Evolutionary conservation across 2,888 invertebrate genomes (phyloP).

Genomic region (Agrochola macilenta): DNA sequence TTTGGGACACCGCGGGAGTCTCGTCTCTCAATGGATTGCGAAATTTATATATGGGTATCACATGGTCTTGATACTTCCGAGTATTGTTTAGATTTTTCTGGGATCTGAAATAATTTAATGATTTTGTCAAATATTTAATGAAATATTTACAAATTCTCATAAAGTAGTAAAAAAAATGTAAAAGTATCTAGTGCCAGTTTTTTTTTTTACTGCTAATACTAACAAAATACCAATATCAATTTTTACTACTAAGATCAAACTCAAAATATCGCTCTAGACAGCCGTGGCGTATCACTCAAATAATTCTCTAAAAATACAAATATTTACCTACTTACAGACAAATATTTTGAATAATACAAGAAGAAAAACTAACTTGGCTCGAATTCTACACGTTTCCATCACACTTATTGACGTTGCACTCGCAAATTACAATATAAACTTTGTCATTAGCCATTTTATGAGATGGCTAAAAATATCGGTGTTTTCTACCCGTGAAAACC

Average conservation of each 20-base stretch:
- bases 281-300: not conserved
- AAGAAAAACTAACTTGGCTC: not conserved
- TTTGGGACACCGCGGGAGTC: conserved; percentile 56
- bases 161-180: not conserved
- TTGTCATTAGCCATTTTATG: conserved; percentile 5
- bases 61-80: conserved; percentile 52
- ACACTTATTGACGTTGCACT: no score
- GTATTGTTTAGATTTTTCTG: not conserved
- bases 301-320: not conserved
- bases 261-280: not conserved
- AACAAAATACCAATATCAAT: not conserved
- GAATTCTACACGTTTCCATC: not conserved
- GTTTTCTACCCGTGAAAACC: not conserved
- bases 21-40: conserved; percentile 61
- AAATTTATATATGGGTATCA: conserved; percentile 36
- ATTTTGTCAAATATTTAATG: not conserved
- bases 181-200: not conserved
- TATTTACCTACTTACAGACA: not conserved
- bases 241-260: no score
- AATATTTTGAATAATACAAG: not conserved
- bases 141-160: not conserved
- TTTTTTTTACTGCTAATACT: not conserved
- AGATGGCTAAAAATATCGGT: not conserved
- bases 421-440: conserved; percentile 11
- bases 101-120: not conserved